Evolutionary conservation across 2,797 vertebrate species (phyloP).

Genomic region (Syndactyla subalaris): DNA sequence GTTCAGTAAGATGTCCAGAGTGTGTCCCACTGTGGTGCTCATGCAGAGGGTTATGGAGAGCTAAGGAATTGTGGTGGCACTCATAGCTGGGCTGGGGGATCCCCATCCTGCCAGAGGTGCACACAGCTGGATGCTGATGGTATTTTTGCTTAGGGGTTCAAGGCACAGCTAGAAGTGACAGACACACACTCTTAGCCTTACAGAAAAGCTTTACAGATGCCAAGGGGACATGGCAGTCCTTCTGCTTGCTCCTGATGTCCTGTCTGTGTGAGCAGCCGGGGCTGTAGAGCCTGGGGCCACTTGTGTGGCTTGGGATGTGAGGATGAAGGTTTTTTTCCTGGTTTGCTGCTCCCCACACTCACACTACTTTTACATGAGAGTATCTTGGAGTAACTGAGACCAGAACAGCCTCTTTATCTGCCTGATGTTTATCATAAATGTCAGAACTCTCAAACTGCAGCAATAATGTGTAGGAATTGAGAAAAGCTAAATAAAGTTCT

Average conservation of each 20-base stretch:
- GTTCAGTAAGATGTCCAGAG: neutral
- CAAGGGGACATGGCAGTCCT: rapidly evolving
- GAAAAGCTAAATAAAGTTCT: slow-evolving; percentile 37
- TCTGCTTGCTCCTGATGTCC: neutral
- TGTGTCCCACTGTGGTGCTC: neutral
- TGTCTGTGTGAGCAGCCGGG: neutral
- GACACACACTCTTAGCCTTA: rapidly evolving
- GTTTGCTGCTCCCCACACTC: neutral
- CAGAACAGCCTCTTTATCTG: neutral
- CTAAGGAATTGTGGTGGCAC: neutral
- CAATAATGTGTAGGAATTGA: neutral
- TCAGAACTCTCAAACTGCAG: neutral
- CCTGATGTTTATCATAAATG: slow-evolving; percentile 6
- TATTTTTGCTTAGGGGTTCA: neutral
- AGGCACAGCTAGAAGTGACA: neutral
- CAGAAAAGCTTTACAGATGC: neutral
- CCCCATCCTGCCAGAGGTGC: neutral
- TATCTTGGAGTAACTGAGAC: neutral
- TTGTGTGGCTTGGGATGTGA: neutral
- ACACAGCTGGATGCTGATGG: neutral
- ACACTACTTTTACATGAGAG: rapidly evolving
- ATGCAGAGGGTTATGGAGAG: rapidly evolving
- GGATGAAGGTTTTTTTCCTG: neutral
- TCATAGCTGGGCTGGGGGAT: rapidly evolving
- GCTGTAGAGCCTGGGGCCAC: rapidly evolving